These are phyloP conservation scores for Scaptomyza tumidula DNA, from an alignment of 2,888 invertebrate genomes.

Conservation along the genomic window DNA sequence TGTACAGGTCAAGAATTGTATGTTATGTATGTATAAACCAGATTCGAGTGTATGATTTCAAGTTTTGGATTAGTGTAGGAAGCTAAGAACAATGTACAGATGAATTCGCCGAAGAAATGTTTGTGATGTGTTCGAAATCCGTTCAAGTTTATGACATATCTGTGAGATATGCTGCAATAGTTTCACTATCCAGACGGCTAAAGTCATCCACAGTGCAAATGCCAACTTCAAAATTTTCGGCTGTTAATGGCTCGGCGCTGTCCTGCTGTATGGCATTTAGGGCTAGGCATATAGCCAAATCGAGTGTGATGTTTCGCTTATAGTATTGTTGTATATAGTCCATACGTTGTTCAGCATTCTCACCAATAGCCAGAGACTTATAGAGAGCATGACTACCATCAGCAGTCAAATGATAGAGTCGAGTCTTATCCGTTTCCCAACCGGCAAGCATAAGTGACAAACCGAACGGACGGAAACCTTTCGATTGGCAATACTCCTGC, in stretches of 20 bases:
- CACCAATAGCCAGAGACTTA: not conserved
- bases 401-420: not conserved
- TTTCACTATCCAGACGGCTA: not conserved
- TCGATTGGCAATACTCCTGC: slow-evolving; percentile 7
- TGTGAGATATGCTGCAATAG: not conserved
- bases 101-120: too few relatives aligned
- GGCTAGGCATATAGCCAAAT: not conserved
- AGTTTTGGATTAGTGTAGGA: too few relatives aligned
- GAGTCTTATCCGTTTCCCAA: fast-evolving
- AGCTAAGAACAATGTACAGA: too few relatives aligned
- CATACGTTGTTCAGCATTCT: not conserved
- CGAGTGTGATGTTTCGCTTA: fast-evolving
- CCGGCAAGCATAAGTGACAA: not conserved
- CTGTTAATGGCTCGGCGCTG: fast-evolving
- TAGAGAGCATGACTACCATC: not conserved
- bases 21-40: too few relatives aligned
- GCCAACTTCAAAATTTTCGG: not conserved
- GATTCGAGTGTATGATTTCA: too few relatives aligned
- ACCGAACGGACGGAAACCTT: slow-evolving; percentile 14
- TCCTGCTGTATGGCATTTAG: not conserved
- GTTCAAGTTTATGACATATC: not conserved
- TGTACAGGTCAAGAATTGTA: too few relatives aligned
- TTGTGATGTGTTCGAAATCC: too few relatives aligned
- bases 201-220: not conserved
- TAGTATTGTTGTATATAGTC: not conserved